Percentiles rank a stretch among this genome's conserved stretches.
Conservation (phyloP, 2,113 vertebrate species). For the Naja naja region DNA sequence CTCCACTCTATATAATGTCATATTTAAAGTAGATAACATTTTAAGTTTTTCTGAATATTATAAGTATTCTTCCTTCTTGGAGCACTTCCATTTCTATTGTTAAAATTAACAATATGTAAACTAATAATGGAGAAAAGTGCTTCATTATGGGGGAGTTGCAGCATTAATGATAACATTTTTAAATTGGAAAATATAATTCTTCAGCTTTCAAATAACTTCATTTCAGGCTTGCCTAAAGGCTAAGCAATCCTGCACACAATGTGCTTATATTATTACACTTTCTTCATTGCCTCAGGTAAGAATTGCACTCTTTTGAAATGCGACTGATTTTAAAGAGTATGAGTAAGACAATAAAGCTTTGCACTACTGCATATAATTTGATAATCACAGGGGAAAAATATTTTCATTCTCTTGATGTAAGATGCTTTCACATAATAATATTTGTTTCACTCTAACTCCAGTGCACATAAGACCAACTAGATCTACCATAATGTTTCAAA, state of each 20-base stretch:
- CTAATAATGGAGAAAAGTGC: background rate
- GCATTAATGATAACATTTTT: background rate
- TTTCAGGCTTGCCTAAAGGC: background rate
- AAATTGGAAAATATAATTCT: background rate
- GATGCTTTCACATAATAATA: background rate
- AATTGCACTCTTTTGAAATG: background rate
- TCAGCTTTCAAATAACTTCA: background rate
- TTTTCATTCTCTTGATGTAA: background rate
- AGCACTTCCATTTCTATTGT: background rate
- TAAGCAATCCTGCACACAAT: background rate
- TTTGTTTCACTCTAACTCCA: background rate
- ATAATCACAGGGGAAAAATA: background rate
- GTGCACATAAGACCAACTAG: background rate
- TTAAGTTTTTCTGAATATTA: background rate
- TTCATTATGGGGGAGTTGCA: background rate
- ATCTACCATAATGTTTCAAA: background rate
- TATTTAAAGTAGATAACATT: background rate
- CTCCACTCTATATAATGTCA: background rate
- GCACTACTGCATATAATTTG: background rate
- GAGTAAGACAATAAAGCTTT: background rate
- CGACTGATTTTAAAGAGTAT: background rate
- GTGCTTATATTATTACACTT: background rate
- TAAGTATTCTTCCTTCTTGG: background rate
- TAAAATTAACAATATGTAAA: background rate
- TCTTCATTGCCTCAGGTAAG: background rate